Base-by-base conservation (phyloP, 2,113 vertebrate genomes). In the Cyanistes caeruleus region DNA sequence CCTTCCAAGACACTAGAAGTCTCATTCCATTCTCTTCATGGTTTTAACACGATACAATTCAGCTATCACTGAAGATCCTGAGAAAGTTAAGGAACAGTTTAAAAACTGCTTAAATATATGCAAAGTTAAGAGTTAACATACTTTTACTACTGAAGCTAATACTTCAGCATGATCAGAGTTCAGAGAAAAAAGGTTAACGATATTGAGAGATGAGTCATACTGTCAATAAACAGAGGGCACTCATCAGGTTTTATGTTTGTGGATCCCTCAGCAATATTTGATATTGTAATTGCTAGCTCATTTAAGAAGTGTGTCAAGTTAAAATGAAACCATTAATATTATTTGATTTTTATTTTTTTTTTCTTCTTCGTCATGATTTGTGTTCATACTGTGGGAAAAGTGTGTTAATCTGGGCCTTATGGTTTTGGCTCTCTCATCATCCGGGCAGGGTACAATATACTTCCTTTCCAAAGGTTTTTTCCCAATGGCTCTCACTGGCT, bases 31-130 rank as follows among this genome's bases (percentile, higher is more conserved):
- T 85, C 13, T 55, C 15, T 78, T 67, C 6, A 11, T 56, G 4
- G 7, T 62, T 46, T 65, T 35, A 75, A 63, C 2, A 24, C 4
- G 3, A 43, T 21, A 35, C 7, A 60, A 35, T 82, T 81, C 13
- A 59, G 9, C 4, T 4, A 10, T 30, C 0, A 0, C 5, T 27
- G 15, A 74, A 60, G n/a, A 59, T 60, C 23, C 20, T 35, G 39
- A 77, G 65, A 65, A 74, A 82, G 5, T 16, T 33, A 65, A 56
- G 10, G 20, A 69, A 3, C 5, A 39, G 8, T 11, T 20, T 9
- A 59, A 68, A 86, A 83, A 39, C 6, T 37, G 8, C 30, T 72
- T 64, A 41, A 53, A 31, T 65, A 13, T 39, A 60, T 44, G 8
- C 12, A 72, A 86, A 58, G 11, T 41, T 41, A 28, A 24, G 16